A percentile compares a stretch with the other conserved stretches of the same genome.
Evolutionary conservation across 2,888 invertebrate species (phyloP).

Genomic region (Glaucopsyche alexis): DNA sequence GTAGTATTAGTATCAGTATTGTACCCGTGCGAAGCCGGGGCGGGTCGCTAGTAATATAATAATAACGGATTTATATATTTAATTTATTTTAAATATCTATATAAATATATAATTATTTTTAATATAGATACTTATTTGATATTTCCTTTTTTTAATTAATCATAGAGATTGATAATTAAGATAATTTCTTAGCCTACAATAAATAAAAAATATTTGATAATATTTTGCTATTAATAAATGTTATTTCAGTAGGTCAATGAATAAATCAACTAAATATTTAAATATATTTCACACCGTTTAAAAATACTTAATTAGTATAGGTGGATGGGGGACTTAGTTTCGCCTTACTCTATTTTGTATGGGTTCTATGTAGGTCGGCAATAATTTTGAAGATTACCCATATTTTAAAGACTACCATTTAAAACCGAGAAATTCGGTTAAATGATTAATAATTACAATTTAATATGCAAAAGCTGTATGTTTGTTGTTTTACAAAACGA

Average conservation of each 20-base stretch:
- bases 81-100: no score
- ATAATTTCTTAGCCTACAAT: neutral
- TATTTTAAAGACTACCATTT: neutral
- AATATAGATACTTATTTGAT: no score
- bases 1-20: no score
- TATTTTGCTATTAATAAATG: neutral
- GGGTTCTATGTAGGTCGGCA: neutral
- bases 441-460: slow-evolving; percentile 1
- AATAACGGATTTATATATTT: no score
- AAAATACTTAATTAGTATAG: no score
- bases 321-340: no score
- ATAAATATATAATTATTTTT: no score
- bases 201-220: neutral
- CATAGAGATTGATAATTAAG: neutral
- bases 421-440: neutral
- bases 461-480: slow-evolving; percentile 4
- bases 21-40: no score
- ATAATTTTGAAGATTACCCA: neutral
- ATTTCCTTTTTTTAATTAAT: neutral
- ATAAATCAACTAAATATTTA: neutral
- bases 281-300: neutral
- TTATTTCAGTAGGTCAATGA: slow-evolving; percentile 2
- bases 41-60: no score
- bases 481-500: slow-evolving; percentile 8
- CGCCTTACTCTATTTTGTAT: no score